A percentile compares a stretch with the other conserved stretches of the same genome.
phyloP scores from a whole-genome alignment of 2,797 vertebrate species.

The Ataeniobius toweri region DNA sequence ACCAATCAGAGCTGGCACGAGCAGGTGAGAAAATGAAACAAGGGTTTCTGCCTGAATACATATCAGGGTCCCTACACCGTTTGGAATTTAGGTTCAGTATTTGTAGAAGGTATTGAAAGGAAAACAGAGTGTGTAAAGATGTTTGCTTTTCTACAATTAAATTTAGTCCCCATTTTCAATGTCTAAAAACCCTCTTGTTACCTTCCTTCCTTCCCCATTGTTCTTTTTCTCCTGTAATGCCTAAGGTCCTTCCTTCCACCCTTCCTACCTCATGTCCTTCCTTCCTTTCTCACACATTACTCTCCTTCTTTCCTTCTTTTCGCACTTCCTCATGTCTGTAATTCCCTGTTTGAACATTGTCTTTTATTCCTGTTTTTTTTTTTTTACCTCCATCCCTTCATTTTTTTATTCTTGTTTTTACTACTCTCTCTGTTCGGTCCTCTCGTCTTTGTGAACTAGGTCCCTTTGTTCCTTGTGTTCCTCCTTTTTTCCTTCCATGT shows the following conservation, averaged over 20 bases:
- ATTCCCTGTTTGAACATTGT: not conserved
- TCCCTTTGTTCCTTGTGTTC: not conserved
- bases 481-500: not conserved
- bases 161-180: too few species aligned
- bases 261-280: not conserved
- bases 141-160: too few species aligned
- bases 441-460: not conserved
- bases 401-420: not conserved
- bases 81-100: not conserved
- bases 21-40: conserved; percentile 76
- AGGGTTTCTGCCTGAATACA: not conserved
- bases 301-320: not conserved
- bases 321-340: not conserved
- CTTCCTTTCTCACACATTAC: not conserved
- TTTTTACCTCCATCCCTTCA: not conserved
- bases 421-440: not conserved
- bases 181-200: too few species aligned
- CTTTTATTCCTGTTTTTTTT: not conserved
- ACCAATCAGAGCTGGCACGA: conserved; percentile 90
- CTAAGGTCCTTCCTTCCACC: too few species aligned
- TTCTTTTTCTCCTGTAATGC: too few species aligned
- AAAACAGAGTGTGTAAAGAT: too few species aligned
- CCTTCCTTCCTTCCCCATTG: too few species aligned
- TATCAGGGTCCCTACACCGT: not conserved
- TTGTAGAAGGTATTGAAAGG: too few species aligned